A percentile compares a stretch with the other conserved stretches of the same genome.
These are phyloP conservation scores for Brachyopa scutellaris DNA, from an alignment of 2,888 invertebrate genomes.

Conservation along the genomic window DNA sequence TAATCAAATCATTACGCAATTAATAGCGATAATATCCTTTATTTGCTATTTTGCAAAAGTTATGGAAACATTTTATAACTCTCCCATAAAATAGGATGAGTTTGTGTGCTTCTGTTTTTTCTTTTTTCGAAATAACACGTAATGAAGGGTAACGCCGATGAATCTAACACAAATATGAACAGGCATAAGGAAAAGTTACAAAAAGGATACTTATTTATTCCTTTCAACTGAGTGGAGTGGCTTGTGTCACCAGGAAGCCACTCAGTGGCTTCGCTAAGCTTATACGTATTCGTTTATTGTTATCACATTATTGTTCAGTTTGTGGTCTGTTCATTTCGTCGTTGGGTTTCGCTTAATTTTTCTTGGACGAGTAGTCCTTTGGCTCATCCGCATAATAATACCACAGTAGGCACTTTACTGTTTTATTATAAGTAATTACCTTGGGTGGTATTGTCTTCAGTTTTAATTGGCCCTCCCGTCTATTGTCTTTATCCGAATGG, in stretches of 20 bases:
- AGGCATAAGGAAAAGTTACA: constrained; percentile 39
- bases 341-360: constrained; percentile 10
- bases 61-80: constrained; percentile 55
- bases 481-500: constrained; percentile 41
- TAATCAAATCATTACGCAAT: constrained; percentile 49
- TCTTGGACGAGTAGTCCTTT: constrained; percentile 30
- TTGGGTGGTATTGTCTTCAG: constrained; percentile 68
- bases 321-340: constrained; percentile 56
- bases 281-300: constrained; percentile 62
- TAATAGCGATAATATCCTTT: constrained; percentile 45
- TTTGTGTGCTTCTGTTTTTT: constrained; percentile 13
- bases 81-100: constrained; percentile 1
- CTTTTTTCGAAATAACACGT: constrained; percentile 42
- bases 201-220: constrained; percentile 21
- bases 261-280: no score
- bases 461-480: constrained; percentile 60
- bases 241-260: constrained; percentile 21
- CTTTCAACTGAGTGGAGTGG: background rate
- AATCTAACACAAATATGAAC: constrained; percentile 49
- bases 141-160: constrained; percentile 50
- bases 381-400: constrained; percentile 58
- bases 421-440: constrained; percentile 71
- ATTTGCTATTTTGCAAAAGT: constrained; percentile 45
- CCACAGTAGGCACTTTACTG: constrained; percentile 65
- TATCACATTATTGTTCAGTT: constrained; percentile 64